phyloP scores from a whole-genome alignment of 2,797 vertebrate genomes.

The Allobates femoralis region DNA sequence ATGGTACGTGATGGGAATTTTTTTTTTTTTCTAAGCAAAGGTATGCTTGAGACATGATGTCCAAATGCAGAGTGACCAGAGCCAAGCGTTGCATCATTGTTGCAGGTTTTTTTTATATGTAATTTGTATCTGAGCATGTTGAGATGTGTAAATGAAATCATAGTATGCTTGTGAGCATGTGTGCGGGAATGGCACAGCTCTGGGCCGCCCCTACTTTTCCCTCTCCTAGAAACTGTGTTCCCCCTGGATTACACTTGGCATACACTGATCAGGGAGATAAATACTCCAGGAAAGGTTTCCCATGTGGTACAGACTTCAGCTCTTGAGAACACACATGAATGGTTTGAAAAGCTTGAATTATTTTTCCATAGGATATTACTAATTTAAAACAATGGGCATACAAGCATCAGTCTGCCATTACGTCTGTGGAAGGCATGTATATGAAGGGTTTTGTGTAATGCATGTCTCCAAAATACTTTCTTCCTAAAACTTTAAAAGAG shows the following conservation, averaged over 20 bases:
- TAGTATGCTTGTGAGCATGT: constrained; percentile 44
- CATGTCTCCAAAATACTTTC: background rate
- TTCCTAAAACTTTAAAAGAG: too few species aligned
- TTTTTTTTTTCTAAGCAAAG: background rate
- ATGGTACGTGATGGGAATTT: background rate
- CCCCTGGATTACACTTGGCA: constrained; percentile 52
- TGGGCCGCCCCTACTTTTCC: constrained; percentile 33
- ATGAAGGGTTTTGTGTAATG: background rate
- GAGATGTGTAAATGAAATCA: constrained; percentile 52
- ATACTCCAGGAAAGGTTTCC: constrained; percentile 54
- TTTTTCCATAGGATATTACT: constrained; percentile 36
- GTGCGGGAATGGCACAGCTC: constrained; percentile 54
- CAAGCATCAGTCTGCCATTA: constrained; percentile 20
- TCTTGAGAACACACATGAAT: constrained; percentile 34
- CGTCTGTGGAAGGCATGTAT: background rate
- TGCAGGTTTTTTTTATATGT: background rate
- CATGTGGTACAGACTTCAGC: background rate
- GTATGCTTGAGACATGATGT: background rate
- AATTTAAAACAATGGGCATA: constrained; percentile 21
- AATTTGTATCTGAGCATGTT: constrained; percentile 21
- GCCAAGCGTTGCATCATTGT: background rate
- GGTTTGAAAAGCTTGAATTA: constrained; percentile 21
- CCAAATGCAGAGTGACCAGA: background rate
- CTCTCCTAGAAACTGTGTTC: constrained; percentile 55
- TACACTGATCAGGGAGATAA: constrained; percentile 47